Evolutionary conservation across 2,797 vertebrate species (phyloP).

Genomic region (Synaphobranchus kaupii): DNA sequence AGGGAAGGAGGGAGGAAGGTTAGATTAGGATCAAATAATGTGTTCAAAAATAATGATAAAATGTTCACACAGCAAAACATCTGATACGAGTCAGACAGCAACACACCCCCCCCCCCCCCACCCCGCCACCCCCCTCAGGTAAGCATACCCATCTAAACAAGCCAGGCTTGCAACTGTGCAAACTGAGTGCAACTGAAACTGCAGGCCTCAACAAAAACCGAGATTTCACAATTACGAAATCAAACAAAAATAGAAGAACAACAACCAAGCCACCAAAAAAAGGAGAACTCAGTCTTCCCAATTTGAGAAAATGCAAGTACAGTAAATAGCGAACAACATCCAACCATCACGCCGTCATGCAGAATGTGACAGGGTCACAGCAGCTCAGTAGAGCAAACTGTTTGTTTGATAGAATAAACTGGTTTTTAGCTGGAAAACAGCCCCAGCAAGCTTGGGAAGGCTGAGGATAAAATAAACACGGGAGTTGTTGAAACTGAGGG

Average conservation of each 20-base stretch:
- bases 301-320: neutral
- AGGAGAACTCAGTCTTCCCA: too few relatives aligned
- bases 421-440: neutral
- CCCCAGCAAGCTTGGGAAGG: neutral
- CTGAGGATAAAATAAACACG: neutral
- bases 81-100: neutral
- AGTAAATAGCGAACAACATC: neutral
- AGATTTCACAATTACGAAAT: neutral
- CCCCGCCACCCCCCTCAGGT: neutral
- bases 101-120: neutral
- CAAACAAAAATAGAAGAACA: neutral
- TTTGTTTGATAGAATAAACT: neutral
- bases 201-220: neutral
- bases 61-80: neutral
- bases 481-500: neutral
- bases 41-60: neutral
- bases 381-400: neutral
- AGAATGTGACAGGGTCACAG: neutral
- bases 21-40: conserved; percentile 4
- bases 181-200: neutral
- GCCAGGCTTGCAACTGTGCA: neutral
- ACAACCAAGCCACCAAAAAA: neutral
- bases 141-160: neutral
- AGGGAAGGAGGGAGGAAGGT: neutral
- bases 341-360: neutral